Percentiles rank a stretch among this genome's conserved stretches.
phyloP scores from a whole-genome alignment of 1,140 invertebrate species.

The Drosophila jambulina region DNA sequence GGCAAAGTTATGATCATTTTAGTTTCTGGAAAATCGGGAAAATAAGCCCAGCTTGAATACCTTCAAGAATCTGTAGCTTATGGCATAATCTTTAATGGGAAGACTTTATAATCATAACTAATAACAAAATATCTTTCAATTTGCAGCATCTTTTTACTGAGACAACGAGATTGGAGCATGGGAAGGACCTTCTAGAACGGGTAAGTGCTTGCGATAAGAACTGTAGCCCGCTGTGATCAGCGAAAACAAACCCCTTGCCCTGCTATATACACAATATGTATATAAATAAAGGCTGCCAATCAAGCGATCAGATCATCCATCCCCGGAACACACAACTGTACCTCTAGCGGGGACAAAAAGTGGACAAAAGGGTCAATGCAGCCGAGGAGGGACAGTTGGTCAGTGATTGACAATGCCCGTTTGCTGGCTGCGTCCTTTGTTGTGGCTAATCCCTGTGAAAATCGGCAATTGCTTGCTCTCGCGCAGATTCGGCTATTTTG shows the following conservation, averaged over 20 bases:
- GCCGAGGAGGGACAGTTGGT: constrained; percentile 46
- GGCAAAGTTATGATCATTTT: background rate
- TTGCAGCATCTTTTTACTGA: background rate
- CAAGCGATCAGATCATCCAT: constrained; percentile 1
- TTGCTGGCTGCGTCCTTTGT: constrained; percentile 47
- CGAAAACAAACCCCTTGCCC: background rate
- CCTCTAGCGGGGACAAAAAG: constrained; percentile 13
- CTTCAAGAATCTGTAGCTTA: no score
- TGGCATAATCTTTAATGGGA: background rate
- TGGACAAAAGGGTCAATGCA: constrained; percentile 69
- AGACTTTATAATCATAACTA: no score
- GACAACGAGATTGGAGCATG: background rate
- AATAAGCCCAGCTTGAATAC: background rate
- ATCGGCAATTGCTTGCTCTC: constrained; percentile 60
- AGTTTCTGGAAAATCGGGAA: background rate
- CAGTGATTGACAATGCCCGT: constrained; percentile 49
- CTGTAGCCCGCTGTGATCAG: background rate
- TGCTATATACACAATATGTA: background rate
- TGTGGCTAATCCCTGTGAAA: constrained; percentile 80
- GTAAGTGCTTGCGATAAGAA: background rate
- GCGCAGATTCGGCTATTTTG: background rate
- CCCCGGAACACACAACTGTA: constrained; percentile 57
- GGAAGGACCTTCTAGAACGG: background rate
- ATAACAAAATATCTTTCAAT: background rate
- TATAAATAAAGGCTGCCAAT: background rate